Evolutionary conservation across 2,113 vertebrate species (phyloP).

Genomic region (Cichladusa arquata): DNA sequence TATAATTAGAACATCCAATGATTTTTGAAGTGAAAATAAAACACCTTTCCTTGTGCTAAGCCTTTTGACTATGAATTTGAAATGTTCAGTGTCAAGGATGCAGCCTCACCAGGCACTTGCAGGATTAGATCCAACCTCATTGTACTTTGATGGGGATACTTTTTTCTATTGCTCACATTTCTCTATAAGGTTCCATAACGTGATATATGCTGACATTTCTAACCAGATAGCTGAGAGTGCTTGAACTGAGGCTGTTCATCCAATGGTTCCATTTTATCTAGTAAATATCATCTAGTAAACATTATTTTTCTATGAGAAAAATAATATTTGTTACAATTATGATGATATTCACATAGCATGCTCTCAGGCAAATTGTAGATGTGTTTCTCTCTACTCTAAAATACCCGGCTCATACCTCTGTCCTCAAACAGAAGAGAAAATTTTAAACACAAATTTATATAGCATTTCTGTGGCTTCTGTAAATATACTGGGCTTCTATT

Average conservation of each 20-base stretch:
- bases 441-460: background rate
- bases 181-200: background rate
- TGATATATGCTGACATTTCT: background rate
- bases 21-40: background rate
- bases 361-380: background rate
- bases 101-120: background rate
- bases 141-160: background rate
- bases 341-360: background rate
- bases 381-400: background rate
- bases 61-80: background rate
- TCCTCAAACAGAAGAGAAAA: background rate
- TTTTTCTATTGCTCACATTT: fast-evolving
- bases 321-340: background rate
- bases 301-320: background rate
- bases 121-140: background rate
- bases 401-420: background rate
- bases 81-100: background rate
- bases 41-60: background rate
- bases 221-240: background rate
- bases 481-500: background rate
- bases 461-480: background rate
- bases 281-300: background rate
- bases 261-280: background rate
- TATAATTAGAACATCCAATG: background rate
- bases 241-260: background rate